phyloP scores from a whole-genome alignment of 2,888 invertebrate genomes.

The Camponotus fellah region DNA sequence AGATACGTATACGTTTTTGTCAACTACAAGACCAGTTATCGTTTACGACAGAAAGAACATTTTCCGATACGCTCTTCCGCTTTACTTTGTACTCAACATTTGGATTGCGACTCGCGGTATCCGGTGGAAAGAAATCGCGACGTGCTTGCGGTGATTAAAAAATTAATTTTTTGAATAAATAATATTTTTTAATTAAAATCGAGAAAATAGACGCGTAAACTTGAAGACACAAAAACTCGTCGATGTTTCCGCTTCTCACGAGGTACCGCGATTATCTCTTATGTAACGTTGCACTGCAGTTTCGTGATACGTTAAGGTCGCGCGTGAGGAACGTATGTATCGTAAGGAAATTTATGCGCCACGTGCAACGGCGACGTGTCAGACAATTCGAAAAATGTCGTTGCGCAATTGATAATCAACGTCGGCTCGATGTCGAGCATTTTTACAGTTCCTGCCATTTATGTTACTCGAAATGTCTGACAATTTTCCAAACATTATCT shows the following conservation, averaged over 20 bases:
- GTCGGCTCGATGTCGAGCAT: not conserved
- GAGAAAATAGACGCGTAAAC: not conserved
- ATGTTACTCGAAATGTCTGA: not conserved
- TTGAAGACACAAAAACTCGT: not conserved
- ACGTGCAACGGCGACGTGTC: constrained; percentile 1
- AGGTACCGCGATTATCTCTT: constrained; percentile 1
- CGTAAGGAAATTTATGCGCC: constrained; percentile 37
- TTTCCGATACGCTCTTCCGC: constrained; percentile 13
- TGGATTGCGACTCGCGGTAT: constrained; percentile 30
- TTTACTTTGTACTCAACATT: constrained; percentile 27
- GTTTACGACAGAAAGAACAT: constrained; percentile 19
- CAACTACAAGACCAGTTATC: not conserved
- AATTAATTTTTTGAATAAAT: constrained; percentile 20
- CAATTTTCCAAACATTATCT: not conserved
- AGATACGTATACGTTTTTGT: constrained; percentile 27
- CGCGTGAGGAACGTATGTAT: not conserved
- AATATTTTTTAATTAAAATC: not conserved
- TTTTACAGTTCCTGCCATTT: not conserved
- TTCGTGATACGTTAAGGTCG: not conserved
- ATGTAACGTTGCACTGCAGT: constrained; percentile 20
- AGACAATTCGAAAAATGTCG: constrained; percentile 30
- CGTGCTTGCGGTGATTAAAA: not conserved
- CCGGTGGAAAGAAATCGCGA: not conserved
- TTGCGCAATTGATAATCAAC: constrained; percentile 39
- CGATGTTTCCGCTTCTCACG: constrained; percentile 8